phyloP scores from a whole-genome alignment of 2,113 vertebrate genomes.

The Mobula birostris region DNA sequence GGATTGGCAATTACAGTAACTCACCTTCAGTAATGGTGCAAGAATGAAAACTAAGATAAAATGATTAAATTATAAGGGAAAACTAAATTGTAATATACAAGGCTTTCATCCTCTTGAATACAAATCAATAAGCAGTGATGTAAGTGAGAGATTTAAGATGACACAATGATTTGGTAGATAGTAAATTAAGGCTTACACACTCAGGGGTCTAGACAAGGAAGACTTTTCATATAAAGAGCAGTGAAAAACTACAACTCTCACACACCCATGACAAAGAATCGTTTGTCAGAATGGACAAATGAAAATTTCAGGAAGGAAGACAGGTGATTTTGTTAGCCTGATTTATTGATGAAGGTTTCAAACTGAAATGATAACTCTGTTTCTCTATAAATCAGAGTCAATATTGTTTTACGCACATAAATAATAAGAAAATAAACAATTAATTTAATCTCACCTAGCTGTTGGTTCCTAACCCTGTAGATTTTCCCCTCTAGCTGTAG shows the following conservation, averaged over 20 bases:
- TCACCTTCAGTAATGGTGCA: too few relatives aligned
- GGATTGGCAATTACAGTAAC: background rate
- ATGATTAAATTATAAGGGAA: background rate
- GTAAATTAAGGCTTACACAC: background rate
- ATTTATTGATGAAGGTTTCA: too few relatives aligned
- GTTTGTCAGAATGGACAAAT: background rate
- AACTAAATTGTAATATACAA: background rate
- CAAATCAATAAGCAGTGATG: background rate
- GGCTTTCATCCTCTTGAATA: background rate
- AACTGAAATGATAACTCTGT: too few relatives aligned
- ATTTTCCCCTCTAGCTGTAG: too few relatives aligned
- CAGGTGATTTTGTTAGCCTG: background rate
- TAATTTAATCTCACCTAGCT: too few relatives aligned
- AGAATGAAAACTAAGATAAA: background rate
- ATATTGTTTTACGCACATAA: too few relatives aligned
- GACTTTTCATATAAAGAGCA: background rate
- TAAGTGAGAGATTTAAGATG: background rate
- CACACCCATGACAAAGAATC: too few relatives aligned
- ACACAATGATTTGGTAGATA: background rate
- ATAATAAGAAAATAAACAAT: too few relatives aligned
- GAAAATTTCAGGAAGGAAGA: background rate
- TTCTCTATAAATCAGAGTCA: too few relatives aligned
- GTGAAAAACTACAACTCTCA: background rate
- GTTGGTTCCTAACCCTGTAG: too few relatives aligned
- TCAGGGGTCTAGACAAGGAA: background rate